Evolutionary conservation across 1,140 invertebrate genomes (phyloP), one percentile per base, ranked within the genome.

Genomic region (Lycorma delicatula): DNA sequence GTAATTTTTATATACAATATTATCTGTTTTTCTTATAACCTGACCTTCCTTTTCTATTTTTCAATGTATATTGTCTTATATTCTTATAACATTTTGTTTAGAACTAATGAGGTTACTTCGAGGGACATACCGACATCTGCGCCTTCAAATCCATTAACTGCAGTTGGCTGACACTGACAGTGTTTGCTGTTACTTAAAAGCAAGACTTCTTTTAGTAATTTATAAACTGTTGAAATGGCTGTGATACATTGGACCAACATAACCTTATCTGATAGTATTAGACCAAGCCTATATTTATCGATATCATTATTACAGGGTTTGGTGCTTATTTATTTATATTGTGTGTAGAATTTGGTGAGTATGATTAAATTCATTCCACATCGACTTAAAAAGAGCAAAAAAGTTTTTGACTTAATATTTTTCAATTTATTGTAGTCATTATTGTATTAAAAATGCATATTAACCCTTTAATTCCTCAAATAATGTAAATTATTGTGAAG

Each of bases 81-180:
- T 20, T 26, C 28, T 2, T 13, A 53, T 29, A 12, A 9, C 13
- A 11, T 25, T 25, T 54, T 20, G 16, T 41, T 3, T 27, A 55
- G 53, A 16, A 44, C 54, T 23, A 16, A 27, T 1, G 41, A 28
- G 11, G 44, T 18, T n/a, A 16, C 23, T 28, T 26, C 49, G 1
- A 56, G 48, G 22, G 28, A 56, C 23, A 47, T 49, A 31, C n/a
- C 41, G 1, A 22, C 1, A 44, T 44, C 3, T 9, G 41, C 13
- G 13, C 41, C 41, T 29, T 22, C 51, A 4, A 27, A 53, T 6
- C 34, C 46, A 16, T 22, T 56, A 26, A 56, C 54, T 23, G 54
- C 54, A 22, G 54, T 56, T 56, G 54, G 54, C 41, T 56, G 44
- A 56, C 54, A 28, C 12, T 20, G 54, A 44, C 41, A n/a, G n/a